These are phyloP conservation scores for Trachymyrmex cornetzi DNA, from an alignment of 1,140 invertebrate species.

Conservation along the genomic window DNA sequence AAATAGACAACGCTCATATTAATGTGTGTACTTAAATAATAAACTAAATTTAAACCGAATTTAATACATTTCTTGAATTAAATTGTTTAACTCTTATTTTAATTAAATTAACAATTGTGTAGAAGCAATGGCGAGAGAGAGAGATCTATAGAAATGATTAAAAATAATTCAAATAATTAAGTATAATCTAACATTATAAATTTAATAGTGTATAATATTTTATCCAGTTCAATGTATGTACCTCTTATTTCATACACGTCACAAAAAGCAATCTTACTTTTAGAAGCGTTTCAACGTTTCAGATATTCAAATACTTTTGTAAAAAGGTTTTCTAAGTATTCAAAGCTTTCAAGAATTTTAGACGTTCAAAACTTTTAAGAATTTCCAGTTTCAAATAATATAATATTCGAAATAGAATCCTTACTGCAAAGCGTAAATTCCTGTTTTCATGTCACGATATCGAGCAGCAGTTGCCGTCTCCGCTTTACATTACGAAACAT, in stretches of 20 bases:
- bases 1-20: too few relatives aligned
- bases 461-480: not conserved
- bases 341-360: constrained; percentile 13
- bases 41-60: too few relatives aligned
- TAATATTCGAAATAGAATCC: not conserved
- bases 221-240: not conserved
- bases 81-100: too few relatives aligned
- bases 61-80: too few relatives aligned
- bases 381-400: constrained; percentile 1
- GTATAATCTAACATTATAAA: too few relatives aligned
- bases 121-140: too few relatives aligned
- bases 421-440: not conserved
- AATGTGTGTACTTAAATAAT: too few relatives aligned
- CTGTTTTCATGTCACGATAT: not conserved
- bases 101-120: too few relatives aligned
- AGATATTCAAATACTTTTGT: constrained; percentile 26
- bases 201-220: not conserved
- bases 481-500: not conserved
- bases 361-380: not conserved
- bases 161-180: too few relatives aligned
- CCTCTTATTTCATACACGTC: not conserved
- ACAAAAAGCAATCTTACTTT: constrained; percentile 5
- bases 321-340: not conserved
- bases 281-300: not conserved
- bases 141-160: too few relatives aligned